A percentile compares a stretch with the other conserved stretches of the same genome.
phyloP scores from a whole-genome alignment of 2,888 invertebrate species.

The Acronicta psi region DNA sequence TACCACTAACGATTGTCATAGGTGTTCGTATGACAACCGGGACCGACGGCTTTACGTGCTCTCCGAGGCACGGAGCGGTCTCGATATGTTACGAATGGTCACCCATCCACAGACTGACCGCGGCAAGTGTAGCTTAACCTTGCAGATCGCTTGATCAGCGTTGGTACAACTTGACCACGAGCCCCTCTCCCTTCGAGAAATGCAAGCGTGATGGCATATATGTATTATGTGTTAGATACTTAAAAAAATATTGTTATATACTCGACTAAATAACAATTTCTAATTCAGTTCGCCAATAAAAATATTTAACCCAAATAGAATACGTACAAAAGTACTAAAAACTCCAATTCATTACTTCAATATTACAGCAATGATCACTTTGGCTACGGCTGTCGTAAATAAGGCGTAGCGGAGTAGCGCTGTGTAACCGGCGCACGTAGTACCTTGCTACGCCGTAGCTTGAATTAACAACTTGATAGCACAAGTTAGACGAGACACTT shows the following conservation, averaged over 20 bases:
- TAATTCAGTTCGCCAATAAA: slow-evolving; percentile 3
- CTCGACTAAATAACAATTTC: background rate
- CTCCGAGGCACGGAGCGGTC: too few species aligned
- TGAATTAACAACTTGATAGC: slow-evolving; percentile 47
- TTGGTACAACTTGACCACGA: too few species aligned
- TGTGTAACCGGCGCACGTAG: slow-evolving; percentile 56
- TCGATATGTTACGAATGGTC: too few species aligned
- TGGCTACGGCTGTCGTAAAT: slow-evolving; percentile 53
- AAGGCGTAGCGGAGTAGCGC: slow-evolving; percentile 48
- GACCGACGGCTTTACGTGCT: too few species aligned
- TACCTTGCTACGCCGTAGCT: slow-evolving; percentile 52
- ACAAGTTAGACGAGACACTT: slow-evolving; percentile 18
- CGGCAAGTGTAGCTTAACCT: too few species aligned
- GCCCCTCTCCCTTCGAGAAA: too few species aligned
- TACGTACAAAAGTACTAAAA: slow-evolving; percentile 21
- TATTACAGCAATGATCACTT: slow-evolving; percentile 55
- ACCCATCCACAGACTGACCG: too few species aligned
- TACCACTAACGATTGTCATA: too few species aligned
- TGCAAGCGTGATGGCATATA: too few species aligned
- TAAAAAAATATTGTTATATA: background rate
- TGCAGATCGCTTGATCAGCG: too few species aligned
- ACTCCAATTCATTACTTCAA: slow-evolving; percentile 46
- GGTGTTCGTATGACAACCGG: too few species aligned
- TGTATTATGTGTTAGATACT: too few species aligned
- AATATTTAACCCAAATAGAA: slow-evolving; percentile 14